phyloP scores from a whole-genome alignment of 2,113 vertebrate genomes.

The Heterocephalus glaber region DNA sequence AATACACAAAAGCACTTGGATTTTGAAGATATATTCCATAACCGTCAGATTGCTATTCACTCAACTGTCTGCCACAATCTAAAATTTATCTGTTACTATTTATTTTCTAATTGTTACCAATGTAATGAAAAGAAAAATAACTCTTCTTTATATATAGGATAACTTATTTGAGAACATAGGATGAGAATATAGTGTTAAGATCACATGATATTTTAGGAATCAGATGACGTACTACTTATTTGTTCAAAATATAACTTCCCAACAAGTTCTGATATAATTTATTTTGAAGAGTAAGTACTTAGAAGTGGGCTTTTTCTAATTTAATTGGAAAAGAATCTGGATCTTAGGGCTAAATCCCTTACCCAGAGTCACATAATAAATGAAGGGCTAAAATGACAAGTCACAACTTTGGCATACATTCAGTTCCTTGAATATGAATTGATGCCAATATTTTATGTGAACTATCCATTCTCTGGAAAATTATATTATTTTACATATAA shows the following conservation, averaged over 20 bases:
- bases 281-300: background rate
- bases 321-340: conserved; percentile 37
- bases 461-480: conserved; percentile 17
- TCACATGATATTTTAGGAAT: background rate
- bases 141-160: background rate
- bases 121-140: background rate
- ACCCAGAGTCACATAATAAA: background rate
- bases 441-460: conserved; percentile 33
- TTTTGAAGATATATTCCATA: conserved; percentile 14
- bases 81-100: conserved; percentile 44
- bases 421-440: conserved; percentile 2
- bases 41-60: conserved; percentile 2
- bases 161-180: background rate
- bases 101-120: conserved; percentile 21
- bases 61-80: conserved; percentile 4
- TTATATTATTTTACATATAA: background rate
- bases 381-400: background rate
- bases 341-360: conserved; percentile 6
- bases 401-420: background rate
- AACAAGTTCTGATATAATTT: background rate
- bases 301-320: conserved; percentile 25
- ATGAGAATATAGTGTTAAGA: background rate
- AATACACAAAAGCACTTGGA: background rate
- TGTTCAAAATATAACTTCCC: background rate
- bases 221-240: background rate